A percentile compares a stretch with the other conserved stretches of the same genome.
phyloP scores from a whole-genome alignment of 2,113 vertebrate genomes.

The Ophthalmolycus amberensis region DNA sequence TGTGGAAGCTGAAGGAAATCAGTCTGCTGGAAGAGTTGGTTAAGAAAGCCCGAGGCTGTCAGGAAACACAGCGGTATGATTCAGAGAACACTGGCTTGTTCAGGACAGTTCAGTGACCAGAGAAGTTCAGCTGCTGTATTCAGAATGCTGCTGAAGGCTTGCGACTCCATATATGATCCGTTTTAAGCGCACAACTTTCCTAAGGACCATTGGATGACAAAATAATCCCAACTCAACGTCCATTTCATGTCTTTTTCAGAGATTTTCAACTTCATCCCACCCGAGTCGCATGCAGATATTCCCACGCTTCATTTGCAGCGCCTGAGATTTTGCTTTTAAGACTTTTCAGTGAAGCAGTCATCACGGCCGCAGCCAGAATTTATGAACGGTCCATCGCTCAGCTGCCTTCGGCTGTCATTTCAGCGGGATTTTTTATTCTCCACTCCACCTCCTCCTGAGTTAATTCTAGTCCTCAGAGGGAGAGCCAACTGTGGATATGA shows the following conservation, averaged over 20 bases:
- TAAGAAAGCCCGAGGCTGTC: not conserved
- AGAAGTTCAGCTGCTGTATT: not conserved
- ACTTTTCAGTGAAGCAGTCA: slow-evolving; percentile 19
- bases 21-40: not conserved
- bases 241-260: not conserved
- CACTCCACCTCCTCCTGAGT: slow-evolving; percentile 2
- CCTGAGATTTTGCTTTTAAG: slow-evolving; percentile 8
- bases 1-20: not conserved
- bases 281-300: not conserved
- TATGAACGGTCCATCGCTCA: not conserved
- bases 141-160: not conserved
- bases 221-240: not conserved
- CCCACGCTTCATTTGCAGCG: not conserved
- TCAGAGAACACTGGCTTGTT: not conserved
- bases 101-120: too few species aligned
- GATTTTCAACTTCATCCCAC: not conserved
- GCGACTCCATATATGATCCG: not conserved
- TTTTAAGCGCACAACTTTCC: too few species aligned
- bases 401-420: slow-evolving; percentile 25
- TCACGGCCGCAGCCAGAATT: not conserved
- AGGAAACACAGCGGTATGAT: not conserved
- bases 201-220: not conserved
- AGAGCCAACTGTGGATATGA: slow-evolving; percentile 1
- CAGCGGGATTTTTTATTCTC: not conserved
- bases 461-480: not conserved